These are phyloP conservation scores for Calliphora vomitoria DNA, from an alignment of 2,888 invertebrate genomes.

Conservation along the genomic window DNA sequence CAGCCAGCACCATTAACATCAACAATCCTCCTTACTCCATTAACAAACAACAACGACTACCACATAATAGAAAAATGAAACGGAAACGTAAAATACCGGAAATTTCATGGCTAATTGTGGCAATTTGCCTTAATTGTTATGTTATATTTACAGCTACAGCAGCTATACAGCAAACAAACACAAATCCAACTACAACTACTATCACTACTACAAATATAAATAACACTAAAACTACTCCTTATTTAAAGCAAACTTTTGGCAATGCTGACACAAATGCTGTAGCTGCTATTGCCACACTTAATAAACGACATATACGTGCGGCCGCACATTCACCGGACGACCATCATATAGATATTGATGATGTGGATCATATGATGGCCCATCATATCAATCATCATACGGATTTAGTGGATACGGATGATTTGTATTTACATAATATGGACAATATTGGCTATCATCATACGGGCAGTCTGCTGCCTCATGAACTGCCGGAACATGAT, in stretches of 20 bases:
- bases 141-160: constrained; percentile 61
- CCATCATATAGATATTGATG: constrained; percentile 67
- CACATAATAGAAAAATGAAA: constrained; percentile 78
- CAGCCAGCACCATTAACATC: constrained; percentile 8
- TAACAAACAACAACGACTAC: constrained; percentile 25
- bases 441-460: constrained; percentile 71
- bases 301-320: constrained; percentile 60
- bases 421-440: constrained; percentile 73
- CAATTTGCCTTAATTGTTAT: constrained; percentile 79
- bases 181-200: constrained; percentile 17
- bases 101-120: constrained; percentile 83
- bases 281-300: constrained; percentile 4
- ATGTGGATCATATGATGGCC: constrained; percentile 65
- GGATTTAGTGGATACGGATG: constrained; percentile 72
- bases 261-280: background rate
- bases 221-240: constrained; percentile 25
- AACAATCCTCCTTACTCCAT: constrained; percentile 20
- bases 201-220: constrained; percentile 27
- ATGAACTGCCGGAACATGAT: constrained; percentile 81
- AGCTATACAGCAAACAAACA: constrained; percentile 32
- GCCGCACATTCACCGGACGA: constrained; percentile 62
- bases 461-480: constrained; percentile 73
- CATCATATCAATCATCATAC: constrained; percentile 78
- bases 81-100: constrained; percentile 83
- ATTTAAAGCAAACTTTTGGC: background rate